Conservation (phyloP, 2,113 vertebrate genomes). For the Aptenodytes forsteri region DNA sequence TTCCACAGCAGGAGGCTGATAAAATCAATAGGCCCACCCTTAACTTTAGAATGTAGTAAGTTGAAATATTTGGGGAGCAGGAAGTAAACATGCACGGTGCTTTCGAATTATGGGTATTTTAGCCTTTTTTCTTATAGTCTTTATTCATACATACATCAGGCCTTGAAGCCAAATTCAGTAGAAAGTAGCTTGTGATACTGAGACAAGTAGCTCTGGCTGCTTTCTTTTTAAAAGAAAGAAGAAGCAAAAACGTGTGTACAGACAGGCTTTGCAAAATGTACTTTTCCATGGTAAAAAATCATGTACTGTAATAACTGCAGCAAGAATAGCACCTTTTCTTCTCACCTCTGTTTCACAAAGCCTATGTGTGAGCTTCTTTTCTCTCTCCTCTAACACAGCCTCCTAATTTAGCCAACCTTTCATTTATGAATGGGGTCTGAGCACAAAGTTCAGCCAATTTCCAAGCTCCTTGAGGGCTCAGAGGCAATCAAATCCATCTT, state of each 20-base stretch:
- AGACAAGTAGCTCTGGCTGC: background rate
- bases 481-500: slow-evolving; percentile 9
- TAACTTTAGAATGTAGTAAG: background rate
- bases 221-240: background rate
- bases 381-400: background rate
- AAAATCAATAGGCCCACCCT: background rate
- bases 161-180: background rate
- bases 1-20: background rate
- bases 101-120: background rate
- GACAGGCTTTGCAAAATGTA: background rate
- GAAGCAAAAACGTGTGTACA: background rate
- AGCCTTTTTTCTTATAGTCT: background rate
- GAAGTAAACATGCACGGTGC: background rate
- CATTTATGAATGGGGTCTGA: background rate
- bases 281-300: background rate
- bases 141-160: background rate
- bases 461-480: background rate
- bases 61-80: background rate
- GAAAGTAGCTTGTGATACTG: background rate
- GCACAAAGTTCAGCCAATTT: background rate
- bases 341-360: background rate
- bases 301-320: background rate
- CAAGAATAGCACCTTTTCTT: background rate
- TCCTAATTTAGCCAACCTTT: background rate
- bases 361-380: background rate